Conservation (phyloP, 2,113 vertebrate genomes). For the Microcebus griseorufus region DNA sequence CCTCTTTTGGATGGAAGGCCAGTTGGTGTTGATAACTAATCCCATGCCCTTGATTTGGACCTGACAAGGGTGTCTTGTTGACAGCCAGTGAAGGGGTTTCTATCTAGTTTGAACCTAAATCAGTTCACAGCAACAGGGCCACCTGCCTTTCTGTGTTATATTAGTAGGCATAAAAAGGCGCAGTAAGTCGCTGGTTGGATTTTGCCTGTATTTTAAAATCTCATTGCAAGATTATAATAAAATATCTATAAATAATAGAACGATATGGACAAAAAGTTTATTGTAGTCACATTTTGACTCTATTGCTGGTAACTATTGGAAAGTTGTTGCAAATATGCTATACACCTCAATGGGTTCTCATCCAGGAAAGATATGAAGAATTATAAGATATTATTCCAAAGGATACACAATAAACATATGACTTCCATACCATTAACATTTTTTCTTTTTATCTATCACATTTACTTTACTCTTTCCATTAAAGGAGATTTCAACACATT, state of each 20-base stretch:
- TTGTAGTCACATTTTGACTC: neutral
- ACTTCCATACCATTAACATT: neutral
- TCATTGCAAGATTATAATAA: neutral
- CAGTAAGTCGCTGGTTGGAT: neutral
- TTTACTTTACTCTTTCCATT: slow-evolving; percentile 3
- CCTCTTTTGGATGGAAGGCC: neutral
- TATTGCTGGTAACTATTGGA: neutral
- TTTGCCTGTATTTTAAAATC: neutral
- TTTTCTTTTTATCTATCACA: neutral
- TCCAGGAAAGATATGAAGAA: neutral
- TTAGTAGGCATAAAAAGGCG: neutral
- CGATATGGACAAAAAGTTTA: neutral
- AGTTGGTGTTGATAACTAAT: neutral
- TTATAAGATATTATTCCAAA: neutral
- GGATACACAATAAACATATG: neutral
- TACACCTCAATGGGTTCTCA: neutral
- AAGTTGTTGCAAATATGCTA: neutral
- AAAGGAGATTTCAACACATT: neutral
- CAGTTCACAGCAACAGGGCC: neutral
- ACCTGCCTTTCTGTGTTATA: neutral
- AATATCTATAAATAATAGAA: neutral
- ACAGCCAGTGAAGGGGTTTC: neutral
- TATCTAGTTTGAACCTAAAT: neutral
- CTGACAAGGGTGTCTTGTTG: neutral
- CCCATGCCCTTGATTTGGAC: neutral